Evolutionary conservation across 1,140 invertebrate species (phyloP), one percentile per base, ranked within the genome.

Genomic region (Notospermus geniculatus): DNA sequence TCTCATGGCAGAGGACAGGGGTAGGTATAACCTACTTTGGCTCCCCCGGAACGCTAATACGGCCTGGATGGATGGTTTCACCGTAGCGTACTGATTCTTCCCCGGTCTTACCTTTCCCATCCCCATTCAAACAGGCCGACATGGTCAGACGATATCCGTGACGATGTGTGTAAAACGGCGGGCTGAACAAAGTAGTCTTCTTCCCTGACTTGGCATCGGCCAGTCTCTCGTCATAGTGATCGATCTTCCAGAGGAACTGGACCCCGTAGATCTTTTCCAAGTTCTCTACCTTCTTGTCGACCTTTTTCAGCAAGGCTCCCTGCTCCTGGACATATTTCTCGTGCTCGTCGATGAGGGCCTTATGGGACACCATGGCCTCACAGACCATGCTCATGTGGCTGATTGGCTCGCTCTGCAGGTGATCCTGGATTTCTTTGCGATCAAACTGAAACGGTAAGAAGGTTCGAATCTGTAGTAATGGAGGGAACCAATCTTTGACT

Each of bases 121-220:
- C 96, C 64, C 94, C 94, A 76, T 94, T 95, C 22, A 95, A 85
- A 81, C 94, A 95, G 46, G 94, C 85, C 0, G 92, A 77, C 57
- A 77, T 53, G 11, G 71, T 69, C 70, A 97, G 84, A 77, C 93
- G 95, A 80, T 97, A 97, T 66, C 94, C 94, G 80, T 95, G 93
- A 81, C 94, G 91, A 83, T 90, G 92, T 77, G 93, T 95, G 73
- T 93, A 92, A 77, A 96, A 97, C 1, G 93, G 90, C 54, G 91
- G 89, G 60, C 91, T 93, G 30, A 94, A 76, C n/a, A 77, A 66
- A 11, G 74, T 76, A 2, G 70, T 54, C 56, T 70, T 70, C 22
- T 67, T 71, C 1, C 74, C 74, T 22, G 68, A 60, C 58, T 76
- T 75, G 11, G 71, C 74, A 22, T 73, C 71, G 23, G 73, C 57